phyloP scores from a whole-genome alignment of 2,797 vertebrate species.

The Gymnothorax reevesii region DNA sequence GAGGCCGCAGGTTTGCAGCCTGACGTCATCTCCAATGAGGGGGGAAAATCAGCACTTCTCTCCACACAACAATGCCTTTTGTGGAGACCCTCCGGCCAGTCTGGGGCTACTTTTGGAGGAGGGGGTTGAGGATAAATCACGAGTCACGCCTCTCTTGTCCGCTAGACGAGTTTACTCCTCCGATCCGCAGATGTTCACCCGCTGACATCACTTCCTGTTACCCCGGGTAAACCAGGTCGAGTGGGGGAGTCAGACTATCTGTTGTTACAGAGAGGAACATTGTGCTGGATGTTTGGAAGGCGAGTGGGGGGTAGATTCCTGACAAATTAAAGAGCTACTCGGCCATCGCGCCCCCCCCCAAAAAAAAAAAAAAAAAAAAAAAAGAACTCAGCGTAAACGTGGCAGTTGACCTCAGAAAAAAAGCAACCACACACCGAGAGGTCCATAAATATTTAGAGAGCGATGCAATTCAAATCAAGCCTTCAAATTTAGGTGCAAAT shows the following conservation, averaged over 20 bases:
- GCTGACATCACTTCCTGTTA: slow-evolving; percentile 15
- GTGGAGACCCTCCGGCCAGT: not conserved
- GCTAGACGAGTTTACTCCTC: slow-evolving; percentile 7
- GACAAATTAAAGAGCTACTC: not conserved
- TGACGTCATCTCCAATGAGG: not conserved
- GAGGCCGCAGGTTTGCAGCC: not conserved
- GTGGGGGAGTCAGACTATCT: not conserved
- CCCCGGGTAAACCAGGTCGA: slow-evolving; percentile 5
- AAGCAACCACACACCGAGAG: not conserved
- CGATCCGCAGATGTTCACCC: not conserved
- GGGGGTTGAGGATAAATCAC: not conserved
- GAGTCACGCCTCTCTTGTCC: not conserved
- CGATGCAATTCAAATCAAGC: no score
- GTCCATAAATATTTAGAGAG: not conserved
- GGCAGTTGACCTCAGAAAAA: not conserved
- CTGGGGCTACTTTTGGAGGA: not conserved
- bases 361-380: not conserved
- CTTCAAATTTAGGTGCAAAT: no score
- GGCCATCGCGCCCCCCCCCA: not conserved
- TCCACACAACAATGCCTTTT: not conserved
- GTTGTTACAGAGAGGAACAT: slow-evolving; percentile 16
- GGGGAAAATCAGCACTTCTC: not conserved
- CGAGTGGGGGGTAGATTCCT: not conserved
- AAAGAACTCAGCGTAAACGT: not conserved
- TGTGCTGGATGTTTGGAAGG: not conserved